These are phyloP conservation scores for Takifugu rubripes DNA, from an alignment of 2,797 vertebrate genomes.

Conservation along the genomic window DNA sequence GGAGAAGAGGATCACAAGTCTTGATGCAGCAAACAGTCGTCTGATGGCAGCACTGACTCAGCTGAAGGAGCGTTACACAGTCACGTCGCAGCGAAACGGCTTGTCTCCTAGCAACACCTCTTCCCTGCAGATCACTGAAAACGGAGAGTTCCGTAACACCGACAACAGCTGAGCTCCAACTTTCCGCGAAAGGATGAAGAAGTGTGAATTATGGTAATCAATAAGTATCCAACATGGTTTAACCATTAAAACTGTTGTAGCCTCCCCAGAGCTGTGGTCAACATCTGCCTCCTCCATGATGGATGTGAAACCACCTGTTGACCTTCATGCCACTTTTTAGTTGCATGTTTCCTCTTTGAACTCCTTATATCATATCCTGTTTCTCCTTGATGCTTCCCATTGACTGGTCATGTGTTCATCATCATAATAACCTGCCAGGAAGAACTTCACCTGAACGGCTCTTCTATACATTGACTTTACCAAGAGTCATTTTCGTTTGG, in stretches of 20 bases:
- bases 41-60: conserved; percentile 96
- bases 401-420: not conserved
- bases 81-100: conserved; percentile 90
- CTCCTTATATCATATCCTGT: conserved; percentile 29
- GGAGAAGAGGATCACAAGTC: conserved; percentile 92
- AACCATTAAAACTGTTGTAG: not conserved
- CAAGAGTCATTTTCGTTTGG: no score
- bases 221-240: not conserved
- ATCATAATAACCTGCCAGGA: no score
- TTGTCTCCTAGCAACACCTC: conserved; percentile 97
- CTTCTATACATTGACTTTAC: no score
- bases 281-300: not conserved
- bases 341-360: conserved; percentile 57
- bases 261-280: conserved; percentile 18
- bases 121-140: conserved; percentile 98
- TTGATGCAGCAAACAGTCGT: conserved; percentile 91
- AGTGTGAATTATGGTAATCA: not conserved
- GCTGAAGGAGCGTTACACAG: conserved; percentile 97
- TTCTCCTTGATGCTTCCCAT: conserved; percentile 36
- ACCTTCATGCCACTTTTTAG: conserved; percentile 22
- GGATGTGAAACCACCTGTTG: not conserved
- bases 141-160: conserved; percentile 97
- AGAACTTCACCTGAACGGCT: not conserved
- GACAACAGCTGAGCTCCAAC: conserved; percentile 83
- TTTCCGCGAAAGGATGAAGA: not conserved